Percentiles rank a stretch among this genome's conserved stretches.
Evolutionary conservation across 2,113 vertebrate species (phyloP).

Genomic region (Propithecus coquereli): DNA sequence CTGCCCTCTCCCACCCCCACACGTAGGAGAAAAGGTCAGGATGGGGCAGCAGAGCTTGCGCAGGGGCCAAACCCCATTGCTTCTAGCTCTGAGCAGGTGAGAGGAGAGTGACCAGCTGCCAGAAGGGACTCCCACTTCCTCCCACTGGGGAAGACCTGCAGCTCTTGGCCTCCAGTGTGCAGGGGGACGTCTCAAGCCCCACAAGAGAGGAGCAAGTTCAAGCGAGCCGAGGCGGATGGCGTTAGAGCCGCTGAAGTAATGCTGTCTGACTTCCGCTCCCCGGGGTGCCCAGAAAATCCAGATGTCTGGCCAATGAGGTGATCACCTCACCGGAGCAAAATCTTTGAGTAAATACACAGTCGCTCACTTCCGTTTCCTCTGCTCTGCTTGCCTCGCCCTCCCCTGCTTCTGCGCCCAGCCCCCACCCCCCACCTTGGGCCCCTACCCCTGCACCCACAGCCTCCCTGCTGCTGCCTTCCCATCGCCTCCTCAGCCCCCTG

Average conservation of each 20-base stretch:
- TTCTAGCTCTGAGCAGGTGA: background rate
- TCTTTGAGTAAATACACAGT: conserved; percentile 59
- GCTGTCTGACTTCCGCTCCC: conserved; percentile 64
- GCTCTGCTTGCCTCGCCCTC: background rate
- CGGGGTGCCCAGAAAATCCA: conserved; percentile 48
- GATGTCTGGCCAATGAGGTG: conserved; percentile 65
- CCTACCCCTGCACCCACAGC: background rate
- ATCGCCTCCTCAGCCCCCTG: background rate
- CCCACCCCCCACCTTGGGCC: background rate
- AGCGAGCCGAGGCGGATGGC: background rate
- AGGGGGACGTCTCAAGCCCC: background rate
- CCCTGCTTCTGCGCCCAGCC: background rate
- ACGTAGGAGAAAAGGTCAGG: background rate
- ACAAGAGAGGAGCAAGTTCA: background rate
- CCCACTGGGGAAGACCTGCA: background rate
- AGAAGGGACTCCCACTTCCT: background rate
- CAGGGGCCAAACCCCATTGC: background rate
- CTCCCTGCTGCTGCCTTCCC: background rate
- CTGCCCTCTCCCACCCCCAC: background rate
- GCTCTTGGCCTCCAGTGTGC: background rate
- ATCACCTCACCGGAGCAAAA: conserved; percentile 33
- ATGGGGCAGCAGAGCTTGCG: background rate
- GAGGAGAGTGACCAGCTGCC: background rate
- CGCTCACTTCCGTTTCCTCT: conserved; percentile 26
- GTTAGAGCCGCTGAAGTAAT: conserved; percentile 45